Conservation (phyloP, 2,113 vertebrate species). For the Arothron firmamentum region DNA sequence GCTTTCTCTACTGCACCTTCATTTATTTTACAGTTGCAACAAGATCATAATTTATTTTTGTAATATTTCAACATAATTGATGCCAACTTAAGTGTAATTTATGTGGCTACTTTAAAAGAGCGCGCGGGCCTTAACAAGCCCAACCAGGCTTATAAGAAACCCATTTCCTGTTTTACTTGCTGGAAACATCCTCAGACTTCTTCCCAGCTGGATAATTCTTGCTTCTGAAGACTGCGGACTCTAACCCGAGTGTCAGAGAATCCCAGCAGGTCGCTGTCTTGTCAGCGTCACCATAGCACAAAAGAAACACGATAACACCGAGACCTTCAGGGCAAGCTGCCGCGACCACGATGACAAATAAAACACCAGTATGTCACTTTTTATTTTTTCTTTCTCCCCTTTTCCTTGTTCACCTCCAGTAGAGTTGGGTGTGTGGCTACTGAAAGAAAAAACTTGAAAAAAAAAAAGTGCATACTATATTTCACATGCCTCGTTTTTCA, state of each 20-base stretch:
- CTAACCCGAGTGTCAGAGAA: background rate
- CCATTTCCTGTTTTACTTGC: background rate
- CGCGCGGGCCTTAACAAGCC: background rate
- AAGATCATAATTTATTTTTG: background rate
- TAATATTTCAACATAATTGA: background rate
- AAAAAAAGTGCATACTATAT: no score
- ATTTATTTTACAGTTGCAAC: no score
- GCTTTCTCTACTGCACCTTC: no score
- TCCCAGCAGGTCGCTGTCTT: slow-evolving; percentile 16
- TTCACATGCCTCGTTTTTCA: no score
- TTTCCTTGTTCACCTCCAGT: background rate
- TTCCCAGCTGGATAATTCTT: no score
- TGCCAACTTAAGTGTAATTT: background rate
- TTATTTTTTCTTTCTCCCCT: no score
- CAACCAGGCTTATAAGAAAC: background rate
- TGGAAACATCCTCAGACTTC: background rate
- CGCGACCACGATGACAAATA: slow-evolving; percentile 35
- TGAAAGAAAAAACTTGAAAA: no score
- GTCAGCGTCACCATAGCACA: slow-evolving; percentile 8
- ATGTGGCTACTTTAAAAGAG: background rate
- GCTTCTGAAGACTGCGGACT: background rate
- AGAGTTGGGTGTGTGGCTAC: no score
- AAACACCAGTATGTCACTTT: slow-evolving; percentile 39
- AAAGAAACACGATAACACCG: slow-evolving; percentile 11
- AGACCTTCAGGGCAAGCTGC: slow-evolving; percentile 23